Base-by-base conservation (phyloP, 2,888 invertebrate species). In the Poecilobothrus nobilitatus region DNA sequence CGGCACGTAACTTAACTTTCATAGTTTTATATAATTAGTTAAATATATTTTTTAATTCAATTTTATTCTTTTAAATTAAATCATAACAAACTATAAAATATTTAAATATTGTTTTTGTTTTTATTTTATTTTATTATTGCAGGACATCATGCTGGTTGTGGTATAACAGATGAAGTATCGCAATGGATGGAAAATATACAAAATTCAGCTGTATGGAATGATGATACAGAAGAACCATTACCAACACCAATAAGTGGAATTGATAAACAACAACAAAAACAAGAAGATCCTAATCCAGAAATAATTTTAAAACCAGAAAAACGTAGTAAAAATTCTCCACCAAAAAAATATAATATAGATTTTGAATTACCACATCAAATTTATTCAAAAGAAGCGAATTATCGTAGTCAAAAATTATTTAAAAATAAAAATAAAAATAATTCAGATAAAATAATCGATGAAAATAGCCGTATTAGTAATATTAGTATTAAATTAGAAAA, bases 141-240 rank as follows among this genome's bases (percentile, higher is more conserved):
- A 92, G 94, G 92, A 76, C 92, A 91, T 81, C 88, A 89, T 66
- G 89, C 89, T 68, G 94, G 94, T 37, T 95, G 95, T 79, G 95
- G 95, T 68, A 89, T 94, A 74, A 94, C 90, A 64, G 93, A 94
- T 74, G 91, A 94, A 74, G 88, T 92, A 72, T 88, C 90, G 73
- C 89, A 92, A 77, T 95, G 95, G 95, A 96, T 97, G 96, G 91
- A 94, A 76, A 86, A 87, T 74, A 88, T 97, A 74, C 95, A 95
- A 81, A 90, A 89, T 83, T 89, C 91, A 3, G 91, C 84, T 18
- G 86, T 86, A 63, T 87, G 88, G 71, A 87, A 87, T 64, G 67
- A 68, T 37, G 37, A 62, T 44, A 65, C 73, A 71, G 34, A 78
- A 78, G 15, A 75, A 81, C 70, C 71, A 66, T 71, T 72, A 41